Evolutionary conservation across 2,888 invertebrate genomes (phyloP).

Genomic region (Terebella lapidaria): DNA sequence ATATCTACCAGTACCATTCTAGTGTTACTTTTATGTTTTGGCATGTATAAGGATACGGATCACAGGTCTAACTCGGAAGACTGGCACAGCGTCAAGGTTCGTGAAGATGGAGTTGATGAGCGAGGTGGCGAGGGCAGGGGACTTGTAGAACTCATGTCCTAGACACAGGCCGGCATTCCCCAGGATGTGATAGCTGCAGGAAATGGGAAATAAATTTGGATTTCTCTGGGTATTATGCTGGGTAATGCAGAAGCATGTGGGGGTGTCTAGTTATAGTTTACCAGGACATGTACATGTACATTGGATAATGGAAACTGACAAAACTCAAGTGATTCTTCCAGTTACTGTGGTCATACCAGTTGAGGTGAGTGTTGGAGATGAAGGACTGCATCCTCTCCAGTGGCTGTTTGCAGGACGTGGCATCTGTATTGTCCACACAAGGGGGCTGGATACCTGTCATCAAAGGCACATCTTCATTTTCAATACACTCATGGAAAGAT

Average conservation of each 20-base stretch:
- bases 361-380: constrained; percentile 72
- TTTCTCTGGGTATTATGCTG: not conserved
- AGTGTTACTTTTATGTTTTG: too few relatives aligned
- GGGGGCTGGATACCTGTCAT: constrained; percentile 38
- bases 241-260: too few relatives aligned
- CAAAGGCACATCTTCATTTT: too few relatives aligned
- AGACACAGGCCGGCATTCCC: constrained; percentile 73
- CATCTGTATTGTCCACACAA: constrained; percentile 39
- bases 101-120: constrained; percentile 69
- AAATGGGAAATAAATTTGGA: not conserved
- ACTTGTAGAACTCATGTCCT: constrained; percentile 79
- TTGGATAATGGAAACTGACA: too few relatives aligned
- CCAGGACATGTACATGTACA: too few relatives aligned
- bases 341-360: too few relatives aligned
- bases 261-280: too few relatives aligned
- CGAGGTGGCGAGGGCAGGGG: constrained; percentile 70
- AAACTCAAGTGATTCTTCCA: too few relatives aligned
- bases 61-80: constrained; percentile 76
- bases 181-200: constrained; percentile 66
- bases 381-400: constrained; percentile 80
- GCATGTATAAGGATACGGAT: constrained; percentile 62
- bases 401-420: constrained; percentile 53
- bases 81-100: constrained; percentile 71
- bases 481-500: too few relatives aligned
- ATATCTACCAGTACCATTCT: too few relatives aligned